Evolutionary conservation across 2,888 invertebrate genomes (phyloP).

Genomic region (Leptothorax acervorum): DNA sequence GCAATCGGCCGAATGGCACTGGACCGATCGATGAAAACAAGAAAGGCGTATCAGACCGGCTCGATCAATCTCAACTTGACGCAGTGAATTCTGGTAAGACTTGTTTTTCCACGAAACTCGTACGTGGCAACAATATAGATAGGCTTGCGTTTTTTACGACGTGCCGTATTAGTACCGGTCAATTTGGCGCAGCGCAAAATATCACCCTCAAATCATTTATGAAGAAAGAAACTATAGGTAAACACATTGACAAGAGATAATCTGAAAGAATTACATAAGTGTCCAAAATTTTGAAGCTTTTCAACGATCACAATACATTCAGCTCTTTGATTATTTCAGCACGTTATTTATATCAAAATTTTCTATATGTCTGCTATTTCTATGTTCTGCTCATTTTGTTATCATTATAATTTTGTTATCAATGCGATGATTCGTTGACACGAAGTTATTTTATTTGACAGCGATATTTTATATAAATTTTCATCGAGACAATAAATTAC

Average conservation of each 20-base stretch:
- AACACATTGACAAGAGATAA: neutral
- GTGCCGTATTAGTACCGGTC: slow-evolving; percentile 24
- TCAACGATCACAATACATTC: neutral
- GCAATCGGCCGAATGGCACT: slow-evolving; percentile 8
- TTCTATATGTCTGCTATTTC: neutral
- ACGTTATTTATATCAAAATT: neutral
- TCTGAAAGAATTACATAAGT: neutral
- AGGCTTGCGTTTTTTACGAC: slow-evolving; percentile 27
- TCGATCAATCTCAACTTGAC: slow-evolving; percentile 66
- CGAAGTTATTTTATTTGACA: neutral
- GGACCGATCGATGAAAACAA: slow-evolving; percentile 36
- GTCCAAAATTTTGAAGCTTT: neutral
- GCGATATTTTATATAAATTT: slow-evolving; percentile 30
- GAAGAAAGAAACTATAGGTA: neutral
- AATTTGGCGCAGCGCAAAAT: slow-evolving; percentile 37
- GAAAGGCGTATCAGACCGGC: slow-evolving; percentile 37
- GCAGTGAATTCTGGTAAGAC: slow-evolving; percentile 51
- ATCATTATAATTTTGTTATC: slow-evolving; percentile 1
- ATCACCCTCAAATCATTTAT: neutral
- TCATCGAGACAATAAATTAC: slow-evolving; percentile 42
- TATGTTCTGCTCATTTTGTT: neutral
- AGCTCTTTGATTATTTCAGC: neutral
- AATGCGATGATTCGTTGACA: neutral
- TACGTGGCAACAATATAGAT: slow-evolving; percentile 55
- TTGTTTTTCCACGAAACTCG: slow-evolving; percentile 57